These are phyloP conservation scores for Saccostrea glomerata DNA, from an alignment of 1,140 invertebrate species.

Conservation along the genomic window DNA sequence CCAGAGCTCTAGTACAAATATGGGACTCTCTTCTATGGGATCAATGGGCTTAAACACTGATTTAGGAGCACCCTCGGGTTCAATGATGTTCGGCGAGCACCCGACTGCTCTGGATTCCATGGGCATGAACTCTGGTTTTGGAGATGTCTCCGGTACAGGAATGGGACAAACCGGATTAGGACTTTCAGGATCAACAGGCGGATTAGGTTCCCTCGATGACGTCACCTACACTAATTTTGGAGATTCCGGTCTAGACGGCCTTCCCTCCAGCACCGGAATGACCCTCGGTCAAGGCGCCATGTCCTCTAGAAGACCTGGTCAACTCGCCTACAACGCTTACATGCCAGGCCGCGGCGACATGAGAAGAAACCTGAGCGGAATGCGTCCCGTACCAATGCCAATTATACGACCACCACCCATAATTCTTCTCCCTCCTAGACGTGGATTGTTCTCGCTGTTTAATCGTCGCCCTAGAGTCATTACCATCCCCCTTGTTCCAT, in stretches of 20 bases:
- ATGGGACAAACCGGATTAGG: neutral
- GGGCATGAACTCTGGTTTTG: neutral
- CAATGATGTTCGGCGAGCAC: neutral
- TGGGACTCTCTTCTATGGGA: neutral
- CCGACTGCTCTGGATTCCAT: neutral
- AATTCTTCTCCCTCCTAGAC: constrained; percentile 3
- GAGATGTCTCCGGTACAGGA: neutral
- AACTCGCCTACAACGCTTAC: neutral
- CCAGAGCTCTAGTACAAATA: neutral
- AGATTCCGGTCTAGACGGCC: too few relatives aligned
- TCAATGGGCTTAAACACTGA: neutral
- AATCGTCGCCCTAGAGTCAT: neutral
- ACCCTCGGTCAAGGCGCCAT: neutral
- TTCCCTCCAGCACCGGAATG: neutral
- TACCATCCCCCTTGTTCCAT: neutral
- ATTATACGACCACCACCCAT: constrained; percentile 2
- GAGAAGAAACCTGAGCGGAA: constrained; percentile 1
- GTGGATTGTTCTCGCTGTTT: neutral
- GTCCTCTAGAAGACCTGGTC: neutral
- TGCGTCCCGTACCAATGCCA: neutral
- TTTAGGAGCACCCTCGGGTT: neutral
- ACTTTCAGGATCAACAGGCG: neutral
- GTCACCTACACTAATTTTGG: too few relatives aligned
- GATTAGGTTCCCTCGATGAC: neutral
- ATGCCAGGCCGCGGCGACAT: neutral